phyloP scores from a whole-genome alignment of 2,888 invertebrate genomes.

The Chloroclystis v-ata region DNA sequence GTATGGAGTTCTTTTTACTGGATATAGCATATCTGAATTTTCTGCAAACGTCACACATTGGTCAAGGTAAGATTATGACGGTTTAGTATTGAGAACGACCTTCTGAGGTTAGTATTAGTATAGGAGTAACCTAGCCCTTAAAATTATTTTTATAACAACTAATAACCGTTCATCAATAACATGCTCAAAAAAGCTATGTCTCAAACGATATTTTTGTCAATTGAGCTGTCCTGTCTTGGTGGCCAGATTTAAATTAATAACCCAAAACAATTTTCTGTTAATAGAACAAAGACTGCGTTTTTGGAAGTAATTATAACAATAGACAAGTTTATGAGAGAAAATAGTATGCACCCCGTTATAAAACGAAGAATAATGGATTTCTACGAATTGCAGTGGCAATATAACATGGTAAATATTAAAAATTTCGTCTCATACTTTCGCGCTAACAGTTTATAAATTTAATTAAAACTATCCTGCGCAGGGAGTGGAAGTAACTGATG shows the following conservation, averaged over 20 bases:
- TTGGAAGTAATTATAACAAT: constrained; percentile 69
- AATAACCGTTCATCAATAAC: neutral
- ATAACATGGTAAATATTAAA: constrained; percentile 57
- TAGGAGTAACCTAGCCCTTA: too few species aligned
- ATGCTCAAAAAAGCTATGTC: too few species aligned
- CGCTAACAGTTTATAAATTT: too few species aligned
- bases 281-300: constrained; percentile 68
- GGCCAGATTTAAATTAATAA: neutral
- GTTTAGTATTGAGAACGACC: too few species aligned
- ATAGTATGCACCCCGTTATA: constrained; percentile 67
- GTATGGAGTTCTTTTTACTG: constrained; percentile 66
- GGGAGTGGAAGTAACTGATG: constrained; percentile 68
- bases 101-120: too few species aligned
- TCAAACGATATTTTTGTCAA: too few species aligned
- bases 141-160: too few species aligned
- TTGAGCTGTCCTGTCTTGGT: too few species aligned
- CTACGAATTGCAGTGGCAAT: constrained; percentile 74
- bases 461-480: constrained; percentile 29
- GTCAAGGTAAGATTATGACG: constrained; percentile 48
- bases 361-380: constrained; percentile 69
- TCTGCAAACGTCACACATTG: constrained; percentile 70
- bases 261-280: neutral
- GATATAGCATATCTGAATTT: constrained; percentile 73
- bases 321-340: constrained; percentile 71
- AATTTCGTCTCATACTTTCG: too few species aligned